These are phyloP conservation scores for Megathymus violae DNA, from an alignment of 1,140 invertebrate genomes.

Conservation along the genomic window DNA sequence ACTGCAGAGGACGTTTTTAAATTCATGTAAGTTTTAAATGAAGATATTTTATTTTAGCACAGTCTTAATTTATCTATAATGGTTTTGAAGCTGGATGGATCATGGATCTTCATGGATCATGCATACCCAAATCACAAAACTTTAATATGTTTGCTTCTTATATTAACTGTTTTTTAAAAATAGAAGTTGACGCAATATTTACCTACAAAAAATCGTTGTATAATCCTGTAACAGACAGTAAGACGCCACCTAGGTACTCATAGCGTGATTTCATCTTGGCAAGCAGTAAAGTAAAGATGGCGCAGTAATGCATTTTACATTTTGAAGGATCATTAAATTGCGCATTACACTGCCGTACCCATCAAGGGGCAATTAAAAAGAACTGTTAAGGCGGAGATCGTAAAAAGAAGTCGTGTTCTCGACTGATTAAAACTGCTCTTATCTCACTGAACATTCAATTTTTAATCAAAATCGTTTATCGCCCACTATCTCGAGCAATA, in stretches of 20 bases:
- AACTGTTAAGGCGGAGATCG: slow-evolving; percentile 77
- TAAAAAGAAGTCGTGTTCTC: slow-evolving; percentile 79
- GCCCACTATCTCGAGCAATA: slow-evolving; percentile 27
- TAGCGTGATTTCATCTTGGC: slow-evolving; percentile 42
- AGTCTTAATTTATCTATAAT: background rate
- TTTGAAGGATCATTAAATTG: slow-evolving; percentile 81
- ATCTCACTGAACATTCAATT: slow-evolving; percentile 66
- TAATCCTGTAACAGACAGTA: slow-evolving; percentile 14
- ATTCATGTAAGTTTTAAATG: too few relatives aligned
- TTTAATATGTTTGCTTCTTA: background rate
- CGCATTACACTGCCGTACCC: slow-evolving; percentile 71
- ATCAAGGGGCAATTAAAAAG: slow-evolving; percentile 78
- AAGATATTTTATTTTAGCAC: background rate
- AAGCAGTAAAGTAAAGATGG: slow-evolving; percentile 69
- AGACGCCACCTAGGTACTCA: slow-evolving; percentile 17
- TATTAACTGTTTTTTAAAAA: too few relatives aligned
- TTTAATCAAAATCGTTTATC: slow-evolving; percentile 64
- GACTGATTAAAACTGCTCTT: slow-evolving; percentile 77
- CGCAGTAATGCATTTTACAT: slow-evolving; percentile 80
- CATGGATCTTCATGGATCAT: too few relatives aligned
- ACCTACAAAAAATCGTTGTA: slow-evolving; percentile 21
- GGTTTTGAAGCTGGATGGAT: background rate
- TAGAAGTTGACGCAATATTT: slow-evolving; percentile 15
- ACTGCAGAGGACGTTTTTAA: too few relatives aligned
- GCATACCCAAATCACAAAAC: background rate